phyloP scores from a whole-genome alignment of 1,140 invertebrate genomes.

The Atta texana region DNA sequence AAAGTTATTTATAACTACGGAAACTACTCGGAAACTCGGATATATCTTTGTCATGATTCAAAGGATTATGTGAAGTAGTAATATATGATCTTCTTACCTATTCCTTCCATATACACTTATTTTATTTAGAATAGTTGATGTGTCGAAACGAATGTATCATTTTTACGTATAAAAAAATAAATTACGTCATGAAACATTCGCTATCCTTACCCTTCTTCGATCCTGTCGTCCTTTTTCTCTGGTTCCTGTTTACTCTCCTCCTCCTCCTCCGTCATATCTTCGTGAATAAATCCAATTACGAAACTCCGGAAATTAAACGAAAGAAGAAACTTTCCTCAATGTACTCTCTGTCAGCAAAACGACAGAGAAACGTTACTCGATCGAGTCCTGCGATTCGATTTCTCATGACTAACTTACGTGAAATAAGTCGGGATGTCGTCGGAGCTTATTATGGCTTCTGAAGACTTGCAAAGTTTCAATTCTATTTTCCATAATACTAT shows the following conservation, averaged over 20 bases:
- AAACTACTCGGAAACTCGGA: constrained; percentile 15
- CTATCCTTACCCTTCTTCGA: constrained; percentile 75
- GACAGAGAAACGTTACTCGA: constrained; percentile 27
- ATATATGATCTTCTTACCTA: background rate
- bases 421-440: constrained; percentile 58
- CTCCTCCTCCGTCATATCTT: constrained; percentile 74
- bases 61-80: background rate
- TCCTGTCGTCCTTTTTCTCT: constrained; percentile 74
- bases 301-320: constrained; percentile 32
- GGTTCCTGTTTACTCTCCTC: constrained; percentile 66
- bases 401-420: constrained; percentile 55
- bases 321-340: constrained; percentile 6
- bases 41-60: background rate
- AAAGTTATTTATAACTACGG: background rate
- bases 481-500: constrained; percentile 82
- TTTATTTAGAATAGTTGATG: background rate
- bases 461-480: constrained; percentile 77
- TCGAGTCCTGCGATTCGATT: constrained; percentile 25
- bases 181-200: background rate
- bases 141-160: background rate
- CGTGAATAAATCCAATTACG: constrained; percentile 28
- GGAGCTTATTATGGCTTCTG: constrained; percentile 77
- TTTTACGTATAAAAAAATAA: background rate
- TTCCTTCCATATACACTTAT: background rate
- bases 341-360: background rate